phyloP scores from a whole-genome alignment of 2,888 invertebrate genomes.

The Seladonia tumulorum region DNA sequence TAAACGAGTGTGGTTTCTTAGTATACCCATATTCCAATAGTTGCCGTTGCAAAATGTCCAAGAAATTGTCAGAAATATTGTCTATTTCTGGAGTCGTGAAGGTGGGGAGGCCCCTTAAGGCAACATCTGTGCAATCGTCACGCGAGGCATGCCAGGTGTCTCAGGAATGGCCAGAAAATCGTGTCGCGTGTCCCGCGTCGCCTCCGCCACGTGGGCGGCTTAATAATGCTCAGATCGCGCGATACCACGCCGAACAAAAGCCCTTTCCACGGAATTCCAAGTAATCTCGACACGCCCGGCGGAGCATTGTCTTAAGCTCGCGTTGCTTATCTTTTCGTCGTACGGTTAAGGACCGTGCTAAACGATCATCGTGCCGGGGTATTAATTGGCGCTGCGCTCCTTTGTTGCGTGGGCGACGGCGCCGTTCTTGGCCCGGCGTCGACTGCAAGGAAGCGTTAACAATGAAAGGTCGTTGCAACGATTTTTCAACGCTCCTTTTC shows the following conservation, averaged over 20 bases:
- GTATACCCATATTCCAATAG: too few relatives aligned
- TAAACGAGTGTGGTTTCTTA: too few relatives aligned
- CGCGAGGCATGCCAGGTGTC: neutral
- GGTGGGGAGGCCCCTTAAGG: neutral
- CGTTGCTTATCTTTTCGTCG: constrained; percentile 26
- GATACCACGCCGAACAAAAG: constrained; percentile 44
- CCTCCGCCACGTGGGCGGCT: constrained; percentile 45
- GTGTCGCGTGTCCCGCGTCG: constrained; percentile 10
- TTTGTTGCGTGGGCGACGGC: constrained; percentile 24
- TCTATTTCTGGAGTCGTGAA: neutral
- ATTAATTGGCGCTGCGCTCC: constrained; percentile 36
- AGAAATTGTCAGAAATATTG: neutral
- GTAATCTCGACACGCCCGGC: constrained; percentile 59
- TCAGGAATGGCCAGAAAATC: constrained; percentile 24
- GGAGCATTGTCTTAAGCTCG: constrained; percentile 53
- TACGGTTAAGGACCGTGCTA: neutral
- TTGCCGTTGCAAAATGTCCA: too few relatives aligned
- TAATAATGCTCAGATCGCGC: constrained; percentile 36
- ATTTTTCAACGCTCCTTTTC: neutral
- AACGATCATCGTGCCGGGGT: constrained; percentile 25
- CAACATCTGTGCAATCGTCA: neutral
- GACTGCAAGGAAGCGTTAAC: constrained; percentile 15
- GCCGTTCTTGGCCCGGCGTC: neutral
- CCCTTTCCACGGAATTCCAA: constrained; percentile 54
- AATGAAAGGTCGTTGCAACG: constrained; percentile 9